Base-by-base conservation (phyloP, 1,140 invertebrate species). In the Pseudomyrmex gracilis region DNA sequence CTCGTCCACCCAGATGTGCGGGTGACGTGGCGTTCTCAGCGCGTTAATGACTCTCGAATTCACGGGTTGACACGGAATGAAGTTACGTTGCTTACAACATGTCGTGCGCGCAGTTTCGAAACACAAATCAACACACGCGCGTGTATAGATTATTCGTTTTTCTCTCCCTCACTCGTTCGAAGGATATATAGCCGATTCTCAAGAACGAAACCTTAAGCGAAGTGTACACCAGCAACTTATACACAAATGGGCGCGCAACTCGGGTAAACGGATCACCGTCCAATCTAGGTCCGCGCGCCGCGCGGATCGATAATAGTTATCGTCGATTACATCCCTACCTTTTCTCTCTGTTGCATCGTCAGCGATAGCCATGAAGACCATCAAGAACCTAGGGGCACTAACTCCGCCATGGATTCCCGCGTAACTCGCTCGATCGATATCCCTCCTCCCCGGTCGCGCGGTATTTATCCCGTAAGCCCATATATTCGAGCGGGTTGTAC, bases 391-490 rank as follows among this genome's bases (percentile, higher is more conserved):
- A 47, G 43, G 20, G n/a, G 51, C 76, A 47, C 15, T 47, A 78
- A 70, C 51, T 78, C 43, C 13, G 63, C 49, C 47, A 10, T 9
- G n/a, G 34, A 77, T 85, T 57, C 60, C 53, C 22, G 20, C 82
- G n/a, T 74, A 70, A 82, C 64, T 84, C 68, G 49, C 49, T 66
- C 49, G 53, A 61, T 84, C 70, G 24, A 47, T 67, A 70, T 58
- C 63, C 77, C 49, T 60, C n/a, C 51, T 63, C 70, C 49, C 64
- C n/a, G 10, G 64, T 74, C 60, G 66, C 73, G 60, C 22, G 60
- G 60, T 76, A 73, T 85, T 87, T 87, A 85, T 84, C 68, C 78
- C 76, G 84, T 68, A 83, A 63, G 78, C 78, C 61, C 71, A 70
- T 9, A 83, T 64, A 57, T 47, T 34, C 45, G 20, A 34, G 34